Evolutionary conservation across 2,888 invertebrate species (phyloP).

Genomic region (Cenopis cana): DNA sequence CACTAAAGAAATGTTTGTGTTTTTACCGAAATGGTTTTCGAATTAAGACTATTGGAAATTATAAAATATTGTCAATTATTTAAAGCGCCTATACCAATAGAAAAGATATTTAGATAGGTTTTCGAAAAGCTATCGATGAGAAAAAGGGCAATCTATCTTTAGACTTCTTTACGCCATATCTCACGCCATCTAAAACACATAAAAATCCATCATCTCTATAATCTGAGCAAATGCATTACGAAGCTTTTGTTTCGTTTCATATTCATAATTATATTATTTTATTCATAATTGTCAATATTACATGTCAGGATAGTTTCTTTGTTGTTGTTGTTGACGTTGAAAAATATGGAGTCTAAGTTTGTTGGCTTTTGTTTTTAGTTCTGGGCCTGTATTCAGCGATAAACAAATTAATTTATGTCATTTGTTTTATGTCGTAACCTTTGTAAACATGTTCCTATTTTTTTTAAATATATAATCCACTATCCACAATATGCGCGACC

Average conservation of each 20-base stretch:
- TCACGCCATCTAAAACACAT: slow-evolving; percentile 16
- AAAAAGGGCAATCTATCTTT: neutral
- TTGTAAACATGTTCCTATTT: no score
- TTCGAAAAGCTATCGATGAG: neutral
- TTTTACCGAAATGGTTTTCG: no score
- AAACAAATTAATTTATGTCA: neutral
- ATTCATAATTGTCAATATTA: no score
- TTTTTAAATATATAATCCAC: no score
- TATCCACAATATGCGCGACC: no score
- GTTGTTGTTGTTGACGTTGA: slow-evolving; percentile 10
- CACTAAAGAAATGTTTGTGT: no score
- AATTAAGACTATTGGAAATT: no score
- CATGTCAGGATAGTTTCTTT: no score
- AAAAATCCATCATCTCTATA: slow-evolving; percentile 33
- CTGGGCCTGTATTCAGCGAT: neutral
- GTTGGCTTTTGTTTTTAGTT: neutral
- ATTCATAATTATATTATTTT: no score
- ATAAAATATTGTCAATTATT: no score
- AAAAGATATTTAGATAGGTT: neutral
- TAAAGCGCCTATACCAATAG: neutral
- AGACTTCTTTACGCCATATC: neutral
- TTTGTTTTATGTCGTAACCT: neutral
- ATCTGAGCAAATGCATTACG: slow-evolving; percentile 36
- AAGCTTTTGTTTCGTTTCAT: slow-evolving; percentile 18
- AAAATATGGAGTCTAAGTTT: slow-evolving; percentile 17